Percentiles rank a stretch among this genome's conserved stretches.
Evolutionary conservation across 2,797 vertebrate genomes (phyloP).

Genomic region (Borostomias antarcticus): DNA sequence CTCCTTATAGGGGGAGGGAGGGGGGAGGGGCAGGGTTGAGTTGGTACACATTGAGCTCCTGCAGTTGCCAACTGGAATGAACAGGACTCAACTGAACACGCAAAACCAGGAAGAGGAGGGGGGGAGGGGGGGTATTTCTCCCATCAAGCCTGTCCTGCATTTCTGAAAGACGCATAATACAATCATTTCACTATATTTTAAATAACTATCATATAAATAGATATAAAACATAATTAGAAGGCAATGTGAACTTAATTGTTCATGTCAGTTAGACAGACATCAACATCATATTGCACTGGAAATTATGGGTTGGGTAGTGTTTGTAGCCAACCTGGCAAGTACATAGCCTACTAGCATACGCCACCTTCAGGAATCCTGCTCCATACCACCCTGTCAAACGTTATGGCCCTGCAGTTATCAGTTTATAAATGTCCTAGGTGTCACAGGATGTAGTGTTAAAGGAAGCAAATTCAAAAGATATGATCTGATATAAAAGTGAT

Average conservation of each 20-base stretch:
- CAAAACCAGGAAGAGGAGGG: not conserved
- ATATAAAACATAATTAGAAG: constrained; percentile 16
- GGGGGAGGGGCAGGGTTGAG: constrained; percentile 19
- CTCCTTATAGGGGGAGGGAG: not conserved
- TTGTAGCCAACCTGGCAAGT: not conserved
- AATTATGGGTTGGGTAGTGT: not conserved
- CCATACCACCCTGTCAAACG: not conserved
- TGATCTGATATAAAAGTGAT: not conserved
- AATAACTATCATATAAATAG: constrained; percentile 12
- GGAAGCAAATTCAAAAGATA: not conserved
- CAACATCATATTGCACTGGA: constrained; percentile 42
- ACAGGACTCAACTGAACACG: constrained; percentile 15
- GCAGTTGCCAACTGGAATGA: no score
- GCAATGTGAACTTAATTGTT: constrained; percentile 20
- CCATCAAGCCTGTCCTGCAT: constrained; percentile 9
- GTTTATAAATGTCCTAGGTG: not conserved
- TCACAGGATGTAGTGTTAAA: not conserved
- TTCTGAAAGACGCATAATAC: constrained; percentile 16
- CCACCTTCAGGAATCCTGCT: not conserved
- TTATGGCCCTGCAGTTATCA: not conserved
- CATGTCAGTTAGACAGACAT: constrained; percentile 14
- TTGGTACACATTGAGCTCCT: constrained; percentile 30
- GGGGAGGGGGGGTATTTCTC: not conserved
- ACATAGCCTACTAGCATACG: not conserved
- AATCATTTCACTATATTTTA: constrained; percentile 4